Evolutionary conservation across 1,140 invertebrate species (phyloP).

Genomic region (Tetragonula clypearis): DNA sequence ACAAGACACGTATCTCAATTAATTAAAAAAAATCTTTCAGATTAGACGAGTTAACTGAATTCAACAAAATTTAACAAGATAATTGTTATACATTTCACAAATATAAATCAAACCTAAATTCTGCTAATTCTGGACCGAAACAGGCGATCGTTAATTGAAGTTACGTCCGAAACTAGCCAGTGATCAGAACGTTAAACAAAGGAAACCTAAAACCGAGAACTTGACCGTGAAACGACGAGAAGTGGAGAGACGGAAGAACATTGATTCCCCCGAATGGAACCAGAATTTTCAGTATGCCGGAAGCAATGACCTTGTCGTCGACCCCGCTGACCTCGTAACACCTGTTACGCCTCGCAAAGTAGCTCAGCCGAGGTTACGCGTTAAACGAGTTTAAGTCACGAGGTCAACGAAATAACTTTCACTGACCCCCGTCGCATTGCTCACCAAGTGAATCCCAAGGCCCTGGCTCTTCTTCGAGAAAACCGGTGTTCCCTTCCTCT

Average conservation of each 20-base stretch:
- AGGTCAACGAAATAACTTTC: conserved; percentile 74
- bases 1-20: no score
- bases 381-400: conserved; percentile 74
- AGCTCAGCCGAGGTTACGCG: conserved; percentile 73
- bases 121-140: not conserved
- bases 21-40: no score
- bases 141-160: not conserved
- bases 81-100: no score
- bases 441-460: conserved; percentile 51
- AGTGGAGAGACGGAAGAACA: not conserved
- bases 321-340: conserved; percentile 73
- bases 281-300: conserved; percentile 6
- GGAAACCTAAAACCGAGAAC: conserved; percentile 31
- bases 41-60: no score
- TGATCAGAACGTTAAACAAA: not conserved
- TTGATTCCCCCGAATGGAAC: conserved; percentile 23
- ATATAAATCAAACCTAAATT: not conserved
- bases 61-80: no score
- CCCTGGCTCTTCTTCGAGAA: conserved; percentile 47
- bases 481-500: conserved; percentile 47
- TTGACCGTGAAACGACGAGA: conserved; percentile 45
- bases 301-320: conserved; percentile 57
- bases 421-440: conserved; percentile 51
- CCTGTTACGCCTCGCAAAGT: conserved; percentile 68
- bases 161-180: not conserved